Base-by-base conservation (phyloP, 2,113 vertebrate genomes). In the Cathartes aura region DNA sequence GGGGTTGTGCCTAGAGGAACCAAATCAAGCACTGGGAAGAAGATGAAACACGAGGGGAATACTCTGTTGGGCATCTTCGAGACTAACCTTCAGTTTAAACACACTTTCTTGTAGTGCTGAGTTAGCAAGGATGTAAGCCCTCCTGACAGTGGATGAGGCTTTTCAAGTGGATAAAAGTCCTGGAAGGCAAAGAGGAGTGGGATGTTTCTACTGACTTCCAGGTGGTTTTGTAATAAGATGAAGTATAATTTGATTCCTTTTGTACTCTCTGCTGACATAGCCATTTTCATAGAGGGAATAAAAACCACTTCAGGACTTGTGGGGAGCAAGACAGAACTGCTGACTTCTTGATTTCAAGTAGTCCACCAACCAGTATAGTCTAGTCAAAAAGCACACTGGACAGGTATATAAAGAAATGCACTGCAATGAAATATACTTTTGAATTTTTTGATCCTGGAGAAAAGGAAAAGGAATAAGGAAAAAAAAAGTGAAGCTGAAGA, bases 141-240 rank as follows among this genome's bases (percentile, higher is more conserved):
- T 92, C 62, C 71, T 90, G 91, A 95, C 81, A 95, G 74, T 80
- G 91, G 67, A 79, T 70, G 70, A 90, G 45, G 62, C 73, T 95
- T 96, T 97, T 94, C 91, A 97, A 94, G 78, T 70, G 94, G 58
- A 95, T 94, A 89, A 96, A 96, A 97, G 94, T 89, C 50, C 74
- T 89, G 58, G 81, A 97, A 97, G 71, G 91, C 62, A 94, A 95
- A 84, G 83, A 87, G 58, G 76, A 95, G 78, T 93, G 74, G 84
- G 87, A 96, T 80, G 87, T 62, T 95, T 90, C 93, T 58, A 93
- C 18, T 80, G 66, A 76, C 52, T 91, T 96, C 81, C 91, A 97
- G 87, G 81, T 93, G 82, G 66, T 89, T 97, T 95, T 95, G 81
- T 96, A 94, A 55, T 76, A 95, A 53, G 85, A 92, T 56, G 78